Evolutionary conservation across 2,113 vertebrate species (phyloP).

Genomic region (Sebastes schlegelii): DNA sequence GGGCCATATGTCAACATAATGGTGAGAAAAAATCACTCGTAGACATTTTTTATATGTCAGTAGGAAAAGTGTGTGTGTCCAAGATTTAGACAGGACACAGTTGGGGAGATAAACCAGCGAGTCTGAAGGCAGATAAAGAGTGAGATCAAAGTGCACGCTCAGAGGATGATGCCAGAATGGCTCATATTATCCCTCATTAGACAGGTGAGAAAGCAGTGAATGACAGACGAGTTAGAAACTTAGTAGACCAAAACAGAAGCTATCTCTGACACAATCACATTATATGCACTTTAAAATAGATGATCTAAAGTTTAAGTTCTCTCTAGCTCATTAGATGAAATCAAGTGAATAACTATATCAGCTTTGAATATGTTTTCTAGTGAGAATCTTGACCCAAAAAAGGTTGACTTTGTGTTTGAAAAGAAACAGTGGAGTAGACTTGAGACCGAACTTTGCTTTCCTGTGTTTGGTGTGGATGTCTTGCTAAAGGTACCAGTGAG

Average conservation of each 20-base stretch:
- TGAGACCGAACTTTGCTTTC: background rate
- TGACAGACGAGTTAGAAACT: conserved; percentile 8
- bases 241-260: background rate
- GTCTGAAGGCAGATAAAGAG: conserved; percentile 15
- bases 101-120: background rate
- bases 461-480: background rate
- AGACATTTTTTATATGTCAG: background rate
- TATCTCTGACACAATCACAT: background rate
- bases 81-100: background rate
- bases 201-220: conserved; percentile 9
- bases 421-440: background rate
- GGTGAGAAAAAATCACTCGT: background rate
- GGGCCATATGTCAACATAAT: background rate
- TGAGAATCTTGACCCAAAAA: background rate
- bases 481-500: background rate
- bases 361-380: background rate
- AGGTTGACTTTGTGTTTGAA: background rate
- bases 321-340: background rate
- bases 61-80: background rate
- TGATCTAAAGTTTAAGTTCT: background rate
- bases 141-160: conserved; percentile 16
- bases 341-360: background rate
- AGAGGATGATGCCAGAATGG: background rate
- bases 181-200: conserved; percentile 6
- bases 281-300: background rate